Evolutionary conservation across 2,113 vertebrate species (phyloP), one percentile per base, ranked within the genome.

Genomic region (Leiothrix lutea): DNA sequence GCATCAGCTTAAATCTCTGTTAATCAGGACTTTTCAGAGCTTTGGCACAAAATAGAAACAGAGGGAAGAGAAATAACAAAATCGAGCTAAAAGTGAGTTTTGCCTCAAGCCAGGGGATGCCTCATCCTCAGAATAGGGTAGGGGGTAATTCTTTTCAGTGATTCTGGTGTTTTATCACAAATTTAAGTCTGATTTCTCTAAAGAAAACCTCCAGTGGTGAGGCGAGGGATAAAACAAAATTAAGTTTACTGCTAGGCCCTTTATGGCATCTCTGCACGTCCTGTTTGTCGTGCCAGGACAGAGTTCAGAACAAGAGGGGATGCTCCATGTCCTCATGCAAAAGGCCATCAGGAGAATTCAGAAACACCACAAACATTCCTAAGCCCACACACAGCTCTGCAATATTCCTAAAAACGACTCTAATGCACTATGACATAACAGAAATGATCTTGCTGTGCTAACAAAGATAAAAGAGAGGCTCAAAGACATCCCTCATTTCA

Each of bases 41-140:
- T 14, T 1, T 0, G 4, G 21, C 56, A 50, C 24, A 15, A 40
- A 50, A 33, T 7, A 23, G 53, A 53, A 64, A 17, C 2, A 3
- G 14, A 9, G 35, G 4, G 15, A 20, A 36, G n/a, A 70, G 44
- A 50, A 90, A 47, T 3, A 31, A 58, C 8, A 36, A 58, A 38
- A 22, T 2, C 4, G 8, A 65, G 33, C 12, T 66, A 54, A 85
- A 91, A 9, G 19, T 1, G 4, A 54, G 40, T 24, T 56, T 24
- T 79, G 35, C 60, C 73, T 40, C 36, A 47, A 78, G 64, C 12
- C 50, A 54, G 24, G 36, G 0, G 5, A 5, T 73, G 60, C 17
- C 31, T 21, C 14, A 1, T 18, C 21, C 35, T 42, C 45, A 10
- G 40, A 51, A 5, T 0, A 19, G 58, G 51, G 31, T 3, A 14